These are phyloP conservation scores for Harpagifer antarcticus DNA, from an alignment of 2,797 vertebrate genomes.

Conservation along the genomic window DNA sequence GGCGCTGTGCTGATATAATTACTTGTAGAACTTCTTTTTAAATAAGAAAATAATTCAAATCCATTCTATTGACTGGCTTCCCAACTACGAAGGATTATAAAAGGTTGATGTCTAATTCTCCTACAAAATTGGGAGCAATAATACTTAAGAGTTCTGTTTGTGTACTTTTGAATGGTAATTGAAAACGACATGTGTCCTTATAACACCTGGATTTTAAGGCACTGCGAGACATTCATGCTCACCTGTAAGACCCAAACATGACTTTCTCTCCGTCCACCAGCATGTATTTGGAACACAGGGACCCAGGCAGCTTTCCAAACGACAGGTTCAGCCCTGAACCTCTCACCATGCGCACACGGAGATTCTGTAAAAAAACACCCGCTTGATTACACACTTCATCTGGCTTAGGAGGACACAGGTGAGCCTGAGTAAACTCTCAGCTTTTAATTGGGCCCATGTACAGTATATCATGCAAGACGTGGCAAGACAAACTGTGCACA, in stretches of 20 bases:
- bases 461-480: neutral
- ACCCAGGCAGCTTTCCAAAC: constrained; percentile 90
- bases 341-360: constrained; percentile 91
- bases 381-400: constrained; percentile 45
- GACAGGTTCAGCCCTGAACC: constrained; percentile 92
- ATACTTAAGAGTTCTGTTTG: too few species aligned
- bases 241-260: constrained; percentile 96
- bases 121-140: too few species aligned
- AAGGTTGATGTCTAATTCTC: too few species aligned
- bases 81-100: too few species aligned
- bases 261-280: constrained; percentile 97
- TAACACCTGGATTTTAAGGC: too few species aligned
- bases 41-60: too few species aligned
- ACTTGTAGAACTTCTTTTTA: too few species aligned
- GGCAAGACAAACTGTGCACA: constrained; percentile 48
- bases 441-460: neutral
- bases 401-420: constrained; percentile 7
- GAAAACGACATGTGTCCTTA: too few species aligned
- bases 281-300: constrained; percentile 92
- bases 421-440: constrained; percentile 33
- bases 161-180: too few species aligned
- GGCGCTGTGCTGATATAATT: too few species aligned
- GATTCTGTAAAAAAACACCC: constrained; percentile 84
- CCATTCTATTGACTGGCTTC: too few species aligned
- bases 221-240: constrained; percentile 14